These are phyloP conservation scores for Babyrousa celebensis DNA, from an alignment of 2,797 vertebrate species.

Conservation along the genomic window DNA sequence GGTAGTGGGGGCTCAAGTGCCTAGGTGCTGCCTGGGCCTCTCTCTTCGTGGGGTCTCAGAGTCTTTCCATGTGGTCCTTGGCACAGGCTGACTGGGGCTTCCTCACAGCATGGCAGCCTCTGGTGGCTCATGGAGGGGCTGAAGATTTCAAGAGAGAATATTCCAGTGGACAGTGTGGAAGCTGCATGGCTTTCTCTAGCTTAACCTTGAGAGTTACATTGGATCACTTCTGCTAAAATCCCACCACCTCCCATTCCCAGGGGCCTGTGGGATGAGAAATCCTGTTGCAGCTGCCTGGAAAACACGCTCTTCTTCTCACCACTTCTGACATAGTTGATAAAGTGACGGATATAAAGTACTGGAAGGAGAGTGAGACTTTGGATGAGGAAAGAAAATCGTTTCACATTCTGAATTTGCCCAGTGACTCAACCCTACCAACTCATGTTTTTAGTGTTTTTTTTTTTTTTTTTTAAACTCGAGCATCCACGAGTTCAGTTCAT, in stretches of 20 bases:
- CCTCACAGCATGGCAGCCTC: not conserved
- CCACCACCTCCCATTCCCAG: not conserved
- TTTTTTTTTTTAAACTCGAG: no score
- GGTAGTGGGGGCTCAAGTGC: not conserved
- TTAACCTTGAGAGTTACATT: not conserved
- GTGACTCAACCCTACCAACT: not conserved
- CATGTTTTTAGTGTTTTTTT: not conserved
- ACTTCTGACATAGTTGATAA: not conserved
- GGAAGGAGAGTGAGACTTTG: not conserved
- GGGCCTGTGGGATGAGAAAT: not conserved
- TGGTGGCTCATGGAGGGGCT: accelerated
- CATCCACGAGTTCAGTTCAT: not conserved
- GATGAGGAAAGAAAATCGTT: no score
- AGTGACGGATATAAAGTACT: not conserved
- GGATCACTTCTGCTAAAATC: not conserved
- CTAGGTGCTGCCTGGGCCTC: no score
- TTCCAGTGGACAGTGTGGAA: not conserved
- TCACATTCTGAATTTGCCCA: not conserved
- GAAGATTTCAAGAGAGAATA: not conserved
- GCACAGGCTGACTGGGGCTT: not conserved
- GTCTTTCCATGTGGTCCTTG: not conserved
- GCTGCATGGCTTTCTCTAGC: not conserved
- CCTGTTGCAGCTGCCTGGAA: not conserved
- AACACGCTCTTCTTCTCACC: not conserved
- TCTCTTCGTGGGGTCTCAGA: not conserved